Conservation (phyloP, 2,888 invertebrate genomes). For the Patella caerulea region DNA sequence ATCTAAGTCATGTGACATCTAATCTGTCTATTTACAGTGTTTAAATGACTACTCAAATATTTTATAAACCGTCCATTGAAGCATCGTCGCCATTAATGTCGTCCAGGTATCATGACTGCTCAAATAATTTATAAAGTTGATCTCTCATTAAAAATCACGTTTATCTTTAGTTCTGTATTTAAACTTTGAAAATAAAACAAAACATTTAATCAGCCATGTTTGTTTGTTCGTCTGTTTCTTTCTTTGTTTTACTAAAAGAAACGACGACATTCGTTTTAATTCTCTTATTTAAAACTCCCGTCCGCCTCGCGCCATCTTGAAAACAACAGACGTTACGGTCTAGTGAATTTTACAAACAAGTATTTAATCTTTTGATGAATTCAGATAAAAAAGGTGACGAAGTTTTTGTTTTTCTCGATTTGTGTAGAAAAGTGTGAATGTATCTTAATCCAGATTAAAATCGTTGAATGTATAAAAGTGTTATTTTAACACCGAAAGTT, state of each 20-base stretch:
- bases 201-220: too few species aligned
- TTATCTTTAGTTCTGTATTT: too few species aligned
- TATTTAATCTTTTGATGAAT: slow-evolving; percentile 7
- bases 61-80: too few species aligned
- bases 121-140: too few species aligned
- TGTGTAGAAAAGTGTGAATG: not conserved
- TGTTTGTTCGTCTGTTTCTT: not conserved
- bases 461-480: not conserved
- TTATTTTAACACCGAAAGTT: not conserved
- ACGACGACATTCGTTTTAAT: not conserved
- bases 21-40: too few species aligned
- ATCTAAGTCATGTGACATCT: too few species aligned
- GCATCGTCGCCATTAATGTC: too few species aligned
- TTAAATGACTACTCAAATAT: too few species aligned
- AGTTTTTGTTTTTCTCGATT: slow-evolving; percentile 2
- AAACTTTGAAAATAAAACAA: too few species aligned
- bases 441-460: not conserved
- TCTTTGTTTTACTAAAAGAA: not conserved
- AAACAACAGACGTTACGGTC: not conserved
- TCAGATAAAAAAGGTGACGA: not conserved
- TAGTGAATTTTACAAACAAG: slow-evolving; percentile 4
- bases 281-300: not conserved
- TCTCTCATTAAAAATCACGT: too few species aligned
- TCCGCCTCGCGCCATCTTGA: not conserved
- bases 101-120: too few species aligned